Conservation (phyloP, 1,140 invertebrate genomes). For the silkworm (Bombyx mori) region DNA sequence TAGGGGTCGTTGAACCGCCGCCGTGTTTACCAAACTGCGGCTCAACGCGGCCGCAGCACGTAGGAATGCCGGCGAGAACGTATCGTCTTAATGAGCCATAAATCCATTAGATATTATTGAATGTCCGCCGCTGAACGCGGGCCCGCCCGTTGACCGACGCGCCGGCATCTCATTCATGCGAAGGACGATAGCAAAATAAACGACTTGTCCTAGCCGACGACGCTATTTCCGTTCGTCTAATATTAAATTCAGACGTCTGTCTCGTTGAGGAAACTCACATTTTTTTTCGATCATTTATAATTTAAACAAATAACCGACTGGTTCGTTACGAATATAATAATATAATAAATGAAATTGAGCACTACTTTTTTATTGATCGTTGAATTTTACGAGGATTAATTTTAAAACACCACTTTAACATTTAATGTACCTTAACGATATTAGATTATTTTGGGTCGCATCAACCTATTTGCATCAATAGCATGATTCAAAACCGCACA, state of each 20-base stretch:
- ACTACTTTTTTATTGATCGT: too few species aligned
- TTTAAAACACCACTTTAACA: too few species aligned
- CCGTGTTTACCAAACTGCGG: constrained; percentile 30
- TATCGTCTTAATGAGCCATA: constrained; percentile 54
- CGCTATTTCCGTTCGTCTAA: constrained; percentile 1
- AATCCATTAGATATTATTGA: constrained; percentile 56
- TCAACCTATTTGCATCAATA: background rate
- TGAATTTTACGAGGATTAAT: too few species aligned
- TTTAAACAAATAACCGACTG: too few species aligned
- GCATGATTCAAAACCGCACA: background rate
- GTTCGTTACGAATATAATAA: too few species aligned
- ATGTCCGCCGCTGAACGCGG: constrained; percentile 31
- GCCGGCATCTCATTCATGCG: constrained; percentile 56
- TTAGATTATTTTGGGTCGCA: background rate
- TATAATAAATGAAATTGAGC: too few species aligned
- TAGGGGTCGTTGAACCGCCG: constrained; percentile 39
- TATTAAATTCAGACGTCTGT: too few species aligned
- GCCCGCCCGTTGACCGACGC: constrained; percentile 39
- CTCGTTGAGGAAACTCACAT: too few species aligned
- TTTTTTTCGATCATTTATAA: too few species aligned
- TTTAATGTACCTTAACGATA: too few species aligned
- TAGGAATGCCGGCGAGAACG: constrained; percentile 27
- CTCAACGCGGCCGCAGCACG: constrained; percentile 14
- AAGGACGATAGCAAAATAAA: constrained; percentile 46
- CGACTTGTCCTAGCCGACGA: constrained; percentile 28